Percentiles rank a stretch among this genome's conserved stretches.
Evolutionary conservation across 2,888 invertebrate genomes (phyloP).

Genomic region (Heteromurus nitidus): DNA sequence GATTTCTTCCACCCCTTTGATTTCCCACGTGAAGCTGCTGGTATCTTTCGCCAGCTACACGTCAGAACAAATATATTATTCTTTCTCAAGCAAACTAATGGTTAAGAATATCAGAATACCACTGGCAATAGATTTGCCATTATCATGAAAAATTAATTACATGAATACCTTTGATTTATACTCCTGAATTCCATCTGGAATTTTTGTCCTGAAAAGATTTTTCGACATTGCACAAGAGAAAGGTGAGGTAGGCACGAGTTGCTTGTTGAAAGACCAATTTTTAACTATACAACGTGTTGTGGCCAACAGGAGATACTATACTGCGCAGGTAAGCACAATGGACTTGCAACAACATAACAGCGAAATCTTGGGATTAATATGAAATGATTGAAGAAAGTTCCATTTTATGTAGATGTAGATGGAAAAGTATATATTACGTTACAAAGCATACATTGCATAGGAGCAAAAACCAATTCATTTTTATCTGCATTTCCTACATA

Average conservation of each 20-base stretch:
- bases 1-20: conserved; percentile 51
- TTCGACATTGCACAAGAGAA: background rate
- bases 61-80: background rate
- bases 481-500: no score
- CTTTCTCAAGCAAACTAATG: background rate
- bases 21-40: conserved; percentile 59
- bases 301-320: no score
- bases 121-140: background rate
- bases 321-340: no score
- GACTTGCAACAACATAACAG: no score
- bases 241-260: background rate
- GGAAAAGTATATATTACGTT: no score
- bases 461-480: no score
- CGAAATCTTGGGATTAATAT: no score
- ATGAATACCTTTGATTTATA: conserved; percentile 56
- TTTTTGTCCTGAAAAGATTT: conserved; percentile 16
- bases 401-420: no score
- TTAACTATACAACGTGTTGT: no score
- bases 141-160: background rate
- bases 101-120: background rate
- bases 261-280: background rate
- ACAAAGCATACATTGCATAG: no score
- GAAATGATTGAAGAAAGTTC: no score
- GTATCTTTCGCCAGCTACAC: conserved; percentile 43
- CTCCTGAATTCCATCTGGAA: conserved; percentile 43